Evolutionary conservation across 2,113 vertebrate species (phyloP), one percentile per base, ranked within the genome.

Genomic region (Hystrix brachyura): DNA sequence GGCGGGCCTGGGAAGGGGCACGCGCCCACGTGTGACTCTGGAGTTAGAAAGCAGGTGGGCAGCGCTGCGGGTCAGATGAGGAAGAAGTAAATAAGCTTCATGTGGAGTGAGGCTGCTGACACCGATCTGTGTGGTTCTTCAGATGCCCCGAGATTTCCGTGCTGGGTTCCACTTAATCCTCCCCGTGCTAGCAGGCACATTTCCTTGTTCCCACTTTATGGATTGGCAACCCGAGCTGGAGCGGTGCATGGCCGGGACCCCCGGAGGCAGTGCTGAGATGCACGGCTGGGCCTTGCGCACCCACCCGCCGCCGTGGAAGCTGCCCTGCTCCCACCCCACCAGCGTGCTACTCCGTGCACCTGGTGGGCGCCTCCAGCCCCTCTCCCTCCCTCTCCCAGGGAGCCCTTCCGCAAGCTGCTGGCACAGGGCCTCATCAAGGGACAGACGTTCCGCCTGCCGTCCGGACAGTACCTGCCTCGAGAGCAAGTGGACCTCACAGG

Each of bases 391-490:
- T 93, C 38, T 38, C 38, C 38, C 94, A 99, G 99, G 98, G 99
- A 99, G 94, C 99, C 99, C 86, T 99, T 99, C 97, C 91, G 96
- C 92, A 99, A 99, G 96, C 99, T 99, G 91, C 98, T 99, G 96
- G 99, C 99, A 34, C 99, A 99, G 98, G 99, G 99, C 91, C 99
- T 99, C 80, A 99, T 99, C 98, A 99, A 99, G 98, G 99, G 99
- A 96, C 99, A 99, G 98, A 99, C 99, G 0, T 99, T 99, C 98
- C 99, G 98, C 91, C 97, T 99, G 23, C 88, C 98, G 5, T 99
- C 98, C 4, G 99, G 99, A 32, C 99, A 98, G 94, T 99, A 99
- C 97, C 96, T 99, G 53, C 99, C 97, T 98, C 99, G 98, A 96
- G 99, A 99, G 43, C 99, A 99, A 83, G 96, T 99, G 46, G 99